Evolutionary conservation across 2,113 vertebrate species (phyloP), one percentile per base, ranked within the genome.

Genomic region (Mormoops blainvillei): DNA sequence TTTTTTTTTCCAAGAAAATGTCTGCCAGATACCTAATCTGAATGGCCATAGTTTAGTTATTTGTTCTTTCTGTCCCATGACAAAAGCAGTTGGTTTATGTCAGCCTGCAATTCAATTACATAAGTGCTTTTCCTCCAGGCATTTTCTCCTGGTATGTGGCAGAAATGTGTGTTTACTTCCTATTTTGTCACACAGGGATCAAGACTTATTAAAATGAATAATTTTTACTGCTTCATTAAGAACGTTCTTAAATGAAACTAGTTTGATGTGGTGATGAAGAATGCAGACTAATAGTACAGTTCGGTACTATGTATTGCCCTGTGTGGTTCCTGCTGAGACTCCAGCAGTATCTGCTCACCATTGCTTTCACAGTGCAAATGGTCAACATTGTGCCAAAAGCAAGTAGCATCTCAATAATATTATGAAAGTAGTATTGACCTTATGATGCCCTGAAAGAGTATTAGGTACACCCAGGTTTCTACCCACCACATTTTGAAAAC

Each of bases 381-480:
- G 38, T 86, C 33, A 82, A 45, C 67, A 61, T 7, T 22, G 43
- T 87, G 20, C 58, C 54, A 67, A 89, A 89, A 48, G 52, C 56
- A 88, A 61, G 20, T 54, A 86, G 65, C 63, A 65, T 61, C 61
- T 70, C 43, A 71, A 4, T 94, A 68, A 54, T 86, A 94, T 6
- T 89, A 45, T 43, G 41, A 82, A 94, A 91, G 81, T 41, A 94
- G 63, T 80, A 94, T 83, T 94, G 70, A 87, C 24, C 31, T 96
- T 26, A 63, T 12, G 58, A 65, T 91, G 82, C 54, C 52, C 45
- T 71, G 52, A 56, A 71, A 73, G 73, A 88, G 12, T 54, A 80
- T 78, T 71, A 54, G 61, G 33, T 43, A 89, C 1, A 45, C 2
- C 36, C n/a, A 92, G 36, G 83, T 93, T 93, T 94, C 43, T 92